Base-by-base conservation (phyloP, 2,797 vertebrate species). In the Galago senegalensis region DNA sequence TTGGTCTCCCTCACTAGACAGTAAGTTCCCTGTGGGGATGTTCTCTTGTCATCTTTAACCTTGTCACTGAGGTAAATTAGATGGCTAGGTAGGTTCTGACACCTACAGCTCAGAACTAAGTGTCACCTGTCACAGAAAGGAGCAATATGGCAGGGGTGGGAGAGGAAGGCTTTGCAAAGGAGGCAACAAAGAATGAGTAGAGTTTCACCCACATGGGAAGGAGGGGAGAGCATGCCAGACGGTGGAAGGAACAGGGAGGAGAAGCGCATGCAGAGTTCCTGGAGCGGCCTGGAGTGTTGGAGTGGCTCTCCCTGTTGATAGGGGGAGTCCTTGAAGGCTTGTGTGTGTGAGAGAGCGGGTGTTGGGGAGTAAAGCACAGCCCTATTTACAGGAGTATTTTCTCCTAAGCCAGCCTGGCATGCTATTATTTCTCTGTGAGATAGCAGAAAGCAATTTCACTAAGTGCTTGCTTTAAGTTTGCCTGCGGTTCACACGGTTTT, bases 401-500 rank as follows among this genome's bases (percentile, higher is more conserved):
- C 81, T 63, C 77, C 67, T 58, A n/a, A 91, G 70, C 37, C 37
- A 90, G 60, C 40, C 79, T 93, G 37, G n/a, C 31, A 16, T 58
- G 73, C 65, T 93, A 3, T 83, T 79, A 49, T 77, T 91, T 89
- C 85, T 65, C 70, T 90, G 53, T n/a, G 25, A 91, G 79, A 91
- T 84, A 89, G 87, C 61, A 89, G 77, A 96, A 97, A 97, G 83
- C 76, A 89, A 5, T 93, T 93, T 84, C 67, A 80, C 43, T 75
- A 84, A 89, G 80, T 93, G 76, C 80, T 69, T 93, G 73, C 63
- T 88, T 80, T 92, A 81, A 80, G 92, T 90, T 72, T 83, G 73
- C 43, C 79, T 94, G 76, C 79, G 93, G 63, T 96, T 96, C 94
- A 70, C 85, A 46, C 8, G 89, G 72, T 86, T 97, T 96, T 89